Evolutionary conservation across 2,888 invertebrate species (phyloP).

Genomic region (Cheilosia variabilis): DNA sequence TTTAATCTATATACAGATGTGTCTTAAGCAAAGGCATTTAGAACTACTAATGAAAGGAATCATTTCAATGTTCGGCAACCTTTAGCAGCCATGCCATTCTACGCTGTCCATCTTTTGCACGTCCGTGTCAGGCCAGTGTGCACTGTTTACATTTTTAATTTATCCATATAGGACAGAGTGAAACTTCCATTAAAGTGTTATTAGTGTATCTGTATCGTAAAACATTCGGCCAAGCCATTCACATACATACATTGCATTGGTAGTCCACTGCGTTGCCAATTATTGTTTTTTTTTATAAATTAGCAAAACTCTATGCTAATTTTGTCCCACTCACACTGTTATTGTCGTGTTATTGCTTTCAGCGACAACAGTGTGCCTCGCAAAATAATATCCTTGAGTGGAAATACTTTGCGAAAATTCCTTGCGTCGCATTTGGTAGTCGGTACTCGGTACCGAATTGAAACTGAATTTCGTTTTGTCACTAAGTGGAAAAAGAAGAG

Average conservation of each 20-base stretch:
- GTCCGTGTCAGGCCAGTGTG: not conserved
- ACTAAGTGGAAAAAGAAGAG: not conserved
- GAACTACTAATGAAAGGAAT: not conserved
- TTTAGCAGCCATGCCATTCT: not conserved
- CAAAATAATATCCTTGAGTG: slow-evolving; percentile 8
- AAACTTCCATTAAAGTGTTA: slow-evolving; percentile 2
- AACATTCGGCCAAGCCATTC: not conserved
- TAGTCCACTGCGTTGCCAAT: slow-evolving; percentile 10
- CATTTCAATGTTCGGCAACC: not conserved
- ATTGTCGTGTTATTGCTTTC: not conserved
- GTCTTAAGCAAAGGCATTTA: too few relatives aligned
- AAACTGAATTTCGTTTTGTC: slow-evolving; percentile 12
- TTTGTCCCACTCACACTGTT: slow-evolving; percentile 18
- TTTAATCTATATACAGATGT: too few relatives aligned
- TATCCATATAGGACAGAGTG: not conserved
- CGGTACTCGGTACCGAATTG: not conserved
- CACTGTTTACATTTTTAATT: slow-evolving; percentile 21
- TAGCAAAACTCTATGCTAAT: slow-evolving; percentile 50
- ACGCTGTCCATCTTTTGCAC: not conserved
- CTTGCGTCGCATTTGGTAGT: slow-evolving; percentile 13
- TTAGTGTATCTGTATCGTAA: not conserved
- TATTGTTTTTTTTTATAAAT: slow-evolving; percentile 14
- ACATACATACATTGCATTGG: not conserved
- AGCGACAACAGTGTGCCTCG: not conserved
- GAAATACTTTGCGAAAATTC: slow-evolving; percentile 21